These are phyloP conservation scores for Heterodera schachtii DNA, from an alignment of 1,140 invertebrate species.

Conservation along the genomic window DNA sequence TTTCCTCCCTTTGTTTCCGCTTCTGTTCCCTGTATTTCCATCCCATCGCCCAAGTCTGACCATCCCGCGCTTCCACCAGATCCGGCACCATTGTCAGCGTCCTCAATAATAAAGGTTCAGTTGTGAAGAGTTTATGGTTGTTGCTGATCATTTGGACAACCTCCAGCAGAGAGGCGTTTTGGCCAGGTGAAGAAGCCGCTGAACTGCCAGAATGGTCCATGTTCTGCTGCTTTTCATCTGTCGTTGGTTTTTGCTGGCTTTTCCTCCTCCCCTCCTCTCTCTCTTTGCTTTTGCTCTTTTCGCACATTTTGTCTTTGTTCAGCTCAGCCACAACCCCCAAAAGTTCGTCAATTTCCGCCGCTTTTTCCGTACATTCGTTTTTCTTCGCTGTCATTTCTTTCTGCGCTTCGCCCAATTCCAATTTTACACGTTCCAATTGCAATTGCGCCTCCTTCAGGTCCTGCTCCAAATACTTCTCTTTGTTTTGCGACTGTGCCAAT, in stretches of 20 bases:
- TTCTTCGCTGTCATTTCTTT: slow-evolving; percentile 8
- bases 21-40: slow-evolving; percentile 12
- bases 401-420: slow-evolving; percentile 8
- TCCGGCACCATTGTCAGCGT: slow-evolving; percentile 36
- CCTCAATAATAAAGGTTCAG: slow-evolving; percentile 20
- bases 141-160: slow-evolving; percentile 12
- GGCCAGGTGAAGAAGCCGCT: background rate
- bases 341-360: slow-evolving; percentile 29
- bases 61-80: slow-evolving; percentile 40
- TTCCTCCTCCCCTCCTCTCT: background rate
- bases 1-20: slow-evolving; percentile 3
- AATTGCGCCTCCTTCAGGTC: slow-evolving; percentile 20
- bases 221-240: background rate
- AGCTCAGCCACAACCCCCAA: slow-evolving; percentile 30
- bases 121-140: no score
- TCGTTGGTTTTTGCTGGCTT: background rate
- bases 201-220: background rate
- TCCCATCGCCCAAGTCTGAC: slow-evolving; percentile 39
- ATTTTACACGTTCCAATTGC: slow-evolving; percentile 18
- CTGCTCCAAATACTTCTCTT: slow-evolving; percentile 27
- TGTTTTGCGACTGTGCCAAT: slow-evolving; percentile 23
- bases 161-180: background rate
- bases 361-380: slow-evolving; percentile 21
- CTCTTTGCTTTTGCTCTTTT: background rate
- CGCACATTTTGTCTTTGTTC: slow-evolving; percentile 2